Evolutionary conservation across 1,140 invertebrate species (phyloP).

Genomic region (Drosophila sp.): DNA sequence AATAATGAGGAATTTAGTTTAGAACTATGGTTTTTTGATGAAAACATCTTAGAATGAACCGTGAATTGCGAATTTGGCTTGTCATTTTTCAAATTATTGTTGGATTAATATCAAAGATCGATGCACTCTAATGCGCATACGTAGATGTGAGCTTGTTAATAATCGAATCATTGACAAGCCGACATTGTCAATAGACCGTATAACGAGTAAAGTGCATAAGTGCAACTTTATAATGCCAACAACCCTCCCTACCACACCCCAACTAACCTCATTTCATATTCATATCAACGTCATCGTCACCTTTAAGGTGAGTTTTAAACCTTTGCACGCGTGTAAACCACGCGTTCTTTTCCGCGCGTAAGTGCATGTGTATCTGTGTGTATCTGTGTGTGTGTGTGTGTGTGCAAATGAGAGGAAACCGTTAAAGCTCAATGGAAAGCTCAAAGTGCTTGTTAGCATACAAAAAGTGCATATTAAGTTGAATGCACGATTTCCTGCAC

Average conservation of each 20-base stretch:
- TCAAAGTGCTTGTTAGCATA: slow-evolving; percentile 9
- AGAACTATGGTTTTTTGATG: too few relatives aligned
- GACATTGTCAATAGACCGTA: slow-evolving; percentile 6
- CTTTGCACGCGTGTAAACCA: slow-evolving; percentile 1
- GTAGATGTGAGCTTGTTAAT: slow-evolving; percentile 5
- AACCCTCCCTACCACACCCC: not conserved
- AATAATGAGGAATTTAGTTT: too few relatives aligned
- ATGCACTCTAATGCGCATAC: too few relatives aligned
- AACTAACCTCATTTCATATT: not conserved
- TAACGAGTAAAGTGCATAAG: slow-evolving; percentile 15
- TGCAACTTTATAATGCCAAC: slow-evolving; percentile 9
- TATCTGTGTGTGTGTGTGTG: not conserved
- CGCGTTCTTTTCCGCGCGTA: too few relatives aligned
- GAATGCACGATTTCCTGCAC: not conserved
- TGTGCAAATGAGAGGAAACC: slow-evolving; percentile 16
- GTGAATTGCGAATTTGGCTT: too few relatives aligned
- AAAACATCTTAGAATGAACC: too few relatives aligned
- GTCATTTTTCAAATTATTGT: too few relatives aligned
- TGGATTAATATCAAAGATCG: too few relatives aligned
- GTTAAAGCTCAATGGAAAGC: slow-evolving; percentile 17
- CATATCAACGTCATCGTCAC: not conserved
- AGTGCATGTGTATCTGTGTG: not conserved
- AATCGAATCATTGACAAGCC: slow-evolving; percentile 15
- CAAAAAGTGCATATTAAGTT: slow-evolving; percentile 11
- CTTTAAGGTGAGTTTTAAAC: slow-evolving; percentile 1